Evolutionary conservation across 2,113 vertebrate genomes (phyloP), one percentile per base, ranked within the genome.

Genomic region (Dipodomys ordii): DNA sequence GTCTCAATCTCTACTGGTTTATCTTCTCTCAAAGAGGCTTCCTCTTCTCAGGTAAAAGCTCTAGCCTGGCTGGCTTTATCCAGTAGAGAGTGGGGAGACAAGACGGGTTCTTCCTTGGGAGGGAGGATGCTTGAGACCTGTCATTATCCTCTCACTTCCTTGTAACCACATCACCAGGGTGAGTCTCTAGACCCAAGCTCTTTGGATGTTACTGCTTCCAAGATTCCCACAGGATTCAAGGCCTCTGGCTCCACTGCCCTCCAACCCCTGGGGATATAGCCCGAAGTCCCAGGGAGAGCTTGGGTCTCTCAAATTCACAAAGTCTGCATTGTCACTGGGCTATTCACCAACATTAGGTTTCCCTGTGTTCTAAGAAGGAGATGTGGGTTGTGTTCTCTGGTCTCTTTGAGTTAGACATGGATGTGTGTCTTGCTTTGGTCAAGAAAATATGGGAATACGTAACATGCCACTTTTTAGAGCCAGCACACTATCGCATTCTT

Each of bases 1-100:
- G 13, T 85, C 73, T 69, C 20, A 0, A 67, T 35, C 86, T 65
- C 76, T 53, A 87, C 57, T 86, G n/a, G 46, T 39, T 57, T 0
- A 22, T 65, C 79, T 46, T 83, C 19, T 49, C 25, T 85, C 27
- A 25, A 62, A 91, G 76, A 69, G 69, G 19, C 27, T 16, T 57
- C 39, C 57, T 30, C 81, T 18, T 57, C 39, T 67, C 49, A 22
- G 49, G 62, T 27, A 30, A 68, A 12, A 39, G 68, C 60, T 53
- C 6, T 35, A 18, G 32, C 57, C 71, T 81, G 73, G 49, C 74
- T 32, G n/a, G 30, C 11, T 68, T 60, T 32, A 57, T 19, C 28
- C 30, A 53, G 28, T 0, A 3, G 44, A 65, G 32, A 32, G 39
- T 18, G 28, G 44, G 2, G 20, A 10, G 18, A 25, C 0, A 1